phyloP scores from a whole-genome alignment of 2,113 vertebrate species.

The Amazona vittata region DNA sequence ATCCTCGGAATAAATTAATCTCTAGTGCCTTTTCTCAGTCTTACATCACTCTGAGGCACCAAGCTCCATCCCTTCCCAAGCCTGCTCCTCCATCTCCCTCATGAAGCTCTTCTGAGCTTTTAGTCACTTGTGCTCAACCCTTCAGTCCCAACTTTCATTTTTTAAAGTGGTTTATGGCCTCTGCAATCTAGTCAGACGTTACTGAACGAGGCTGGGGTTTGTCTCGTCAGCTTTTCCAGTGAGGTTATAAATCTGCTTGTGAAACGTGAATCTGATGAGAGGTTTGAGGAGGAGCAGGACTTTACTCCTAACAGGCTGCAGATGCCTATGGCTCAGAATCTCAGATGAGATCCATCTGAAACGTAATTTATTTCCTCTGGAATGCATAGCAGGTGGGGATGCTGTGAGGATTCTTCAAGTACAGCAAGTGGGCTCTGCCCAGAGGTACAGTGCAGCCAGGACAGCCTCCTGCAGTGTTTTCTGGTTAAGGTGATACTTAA shows the following conservation, averaged over 20 bases:
- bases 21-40: background rate
- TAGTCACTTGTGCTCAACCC: constrained; percentile 20
- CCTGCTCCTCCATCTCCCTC: background rate
- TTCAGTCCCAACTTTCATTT: constrained; percentile 34
- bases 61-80: background rate
- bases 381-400: background rate
- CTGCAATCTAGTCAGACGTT: constrained; percentile 37
- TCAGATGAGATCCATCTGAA: constrained; percentile 39
- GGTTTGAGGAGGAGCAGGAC: constrained; percentile 30
- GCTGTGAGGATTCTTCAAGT: background rate
- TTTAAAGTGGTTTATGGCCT: constrained; percentile 55
- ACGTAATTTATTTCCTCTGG: constrained; percentile 39
- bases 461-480: background rate
- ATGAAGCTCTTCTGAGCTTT: background rate
- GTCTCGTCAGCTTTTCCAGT: constrained; percentile 47
- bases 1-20: constrained; percentile 43
- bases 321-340: constrained; percentile 3
- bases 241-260: constrained; percentile 46
- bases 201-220: constrained; percentile 34
- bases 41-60: background rate
- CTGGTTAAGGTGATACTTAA: background rate
- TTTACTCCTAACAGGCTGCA: constrained; percentile 29
- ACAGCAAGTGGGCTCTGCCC: background rate
- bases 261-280: constrained; percentile 55
- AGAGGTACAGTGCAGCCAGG: background rate